Evolutionary conservation across 2,888 invertebrate genomes (phyloP).

Genomic region (Ptychoptera albimana): DNA sequence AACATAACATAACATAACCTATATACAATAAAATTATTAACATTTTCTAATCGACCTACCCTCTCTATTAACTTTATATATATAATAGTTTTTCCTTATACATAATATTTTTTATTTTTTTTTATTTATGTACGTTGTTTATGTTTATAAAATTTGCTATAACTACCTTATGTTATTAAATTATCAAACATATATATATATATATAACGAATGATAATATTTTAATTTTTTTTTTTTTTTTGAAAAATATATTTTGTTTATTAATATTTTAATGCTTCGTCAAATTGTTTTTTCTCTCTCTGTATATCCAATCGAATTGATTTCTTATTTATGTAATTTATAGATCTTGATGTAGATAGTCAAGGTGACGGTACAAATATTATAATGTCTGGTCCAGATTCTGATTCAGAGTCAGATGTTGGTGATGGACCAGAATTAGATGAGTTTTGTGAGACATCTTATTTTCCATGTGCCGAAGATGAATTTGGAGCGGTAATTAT

Average conservation of each 20-base stretch:
- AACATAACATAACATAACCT: no score
- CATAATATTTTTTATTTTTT: no score
- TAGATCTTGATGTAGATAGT: slow-evolving; percentile 57
- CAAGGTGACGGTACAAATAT: slow-evolving; percentile 44
- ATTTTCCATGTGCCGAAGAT: slow-evolving; percentile 38
- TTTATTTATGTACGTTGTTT: no score
- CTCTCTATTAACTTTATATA: no score
- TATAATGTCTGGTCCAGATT: slow-evolving; percentile 27
- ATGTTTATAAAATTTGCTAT: no score
- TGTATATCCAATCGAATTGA: background rate
- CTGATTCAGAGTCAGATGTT: slow-evolving; percentile 46
- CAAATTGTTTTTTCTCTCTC: background rate
- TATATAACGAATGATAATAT: no score
- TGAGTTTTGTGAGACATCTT: slow-evolving; percentile 41
- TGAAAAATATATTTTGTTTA: background rate
- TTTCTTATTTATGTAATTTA: background rate
- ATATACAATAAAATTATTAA: no score
- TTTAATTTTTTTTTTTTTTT: background rate
- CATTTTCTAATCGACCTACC: no score
- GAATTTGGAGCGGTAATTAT: slow-evolving; percentile 39
- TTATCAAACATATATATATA: no score
- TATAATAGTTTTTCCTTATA: no score
- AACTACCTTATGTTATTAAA: no score
- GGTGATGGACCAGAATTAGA: slow-evolving; percentile 24
- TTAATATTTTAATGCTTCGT: background rate